Conservation (phyloP, 2,797 vertebrate genomes). For the Ficedula albicollis region DNA sequence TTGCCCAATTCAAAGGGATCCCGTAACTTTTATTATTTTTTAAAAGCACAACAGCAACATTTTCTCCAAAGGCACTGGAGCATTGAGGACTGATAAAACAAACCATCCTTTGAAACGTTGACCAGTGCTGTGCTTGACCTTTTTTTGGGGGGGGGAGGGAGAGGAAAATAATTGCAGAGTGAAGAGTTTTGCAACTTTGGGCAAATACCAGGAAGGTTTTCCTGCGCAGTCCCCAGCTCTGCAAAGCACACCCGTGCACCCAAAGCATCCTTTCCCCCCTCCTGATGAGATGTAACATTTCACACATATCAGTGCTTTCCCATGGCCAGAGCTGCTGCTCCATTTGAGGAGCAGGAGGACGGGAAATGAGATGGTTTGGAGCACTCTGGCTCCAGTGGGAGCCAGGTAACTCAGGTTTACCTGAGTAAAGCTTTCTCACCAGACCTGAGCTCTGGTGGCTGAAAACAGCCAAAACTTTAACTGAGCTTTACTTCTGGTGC, state of each 20-base stretch:
- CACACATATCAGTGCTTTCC: neutral
- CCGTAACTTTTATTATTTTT: conserved; percentile 75
- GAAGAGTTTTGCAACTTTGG: conserved; percentile 66
- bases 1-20: conserved; percentile 77
- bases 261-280: neutral
- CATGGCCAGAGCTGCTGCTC: neutral
- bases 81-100: conserved; percentile 44
- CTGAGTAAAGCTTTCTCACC: neutral
- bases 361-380: neutral
- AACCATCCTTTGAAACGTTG: conserved; percentile 64
- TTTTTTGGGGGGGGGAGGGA: fast-evolving
- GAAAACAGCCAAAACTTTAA: neutral
- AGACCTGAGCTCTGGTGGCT: neutral
- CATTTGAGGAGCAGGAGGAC: neutral
- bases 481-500: neutral
- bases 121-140: conserved; percentile 10
- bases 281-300: neutral
- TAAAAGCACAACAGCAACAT: conserved; percentile 47
- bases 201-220: neutral
- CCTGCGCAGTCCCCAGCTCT: neutral
- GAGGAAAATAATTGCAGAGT: conserved; percentile 7
- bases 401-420: neutral
- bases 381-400: neutral
- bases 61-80: conserved; percentile 67
- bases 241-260: neutral